Evolutionary conservation across 1,140 invertebrate genomes (phyloP).

Genomic region (Scaptomyza montana): DNA sequence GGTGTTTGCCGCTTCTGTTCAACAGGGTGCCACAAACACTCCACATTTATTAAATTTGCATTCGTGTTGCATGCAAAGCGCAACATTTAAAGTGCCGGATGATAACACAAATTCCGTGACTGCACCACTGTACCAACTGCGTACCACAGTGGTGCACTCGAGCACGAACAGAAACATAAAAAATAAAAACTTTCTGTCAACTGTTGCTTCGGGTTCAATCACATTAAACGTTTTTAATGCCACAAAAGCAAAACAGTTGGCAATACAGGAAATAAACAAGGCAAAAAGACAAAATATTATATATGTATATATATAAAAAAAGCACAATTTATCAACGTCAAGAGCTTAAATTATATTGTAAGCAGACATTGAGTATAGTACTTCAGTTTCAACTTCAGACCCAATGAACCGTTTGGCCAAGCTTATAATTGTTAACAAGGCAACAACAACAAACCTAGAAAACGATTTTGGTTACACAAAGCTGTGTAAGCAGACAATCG

Average conservation of each 20-base stretch:
- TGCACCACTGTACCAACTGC: slow-evolving; percentile 9
- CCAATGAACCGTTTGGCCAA: slow-evolving; percentile 42
- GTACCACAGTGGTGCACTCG: slow-evolving; percentile 39
- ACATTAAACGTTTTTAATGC: slow-evolving; percentile 55
- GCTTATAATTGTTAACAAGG: slow-evolving; percentile 55
- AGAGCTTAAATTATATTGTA: slow-evolving; percentile 61
- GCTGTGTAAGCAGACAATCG: not conserved
- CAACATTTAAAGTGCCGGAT: too few species aligned
- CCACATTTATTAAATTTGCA: not conserved
- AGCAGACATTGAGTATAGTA: slow-evolving; percentile 43
- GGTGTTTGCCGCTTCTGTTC: slow-evolving; percentile 6
- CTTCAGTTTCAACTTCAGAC: slow-evolving; percentile 9
- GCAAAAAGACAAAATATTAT: not conserved
- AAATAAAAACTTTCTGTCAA: slow-evolving; percentile 7
- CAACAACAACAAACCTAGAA: slow-evolving; percentile 9
- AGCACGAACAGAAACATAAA: slow-evolving; percentile 32
- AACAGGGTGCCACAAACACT: slow-evolving; percentile 31
- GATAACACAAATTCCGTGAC: too few species aligned
- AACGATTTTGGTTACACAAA: slow-evolving; percentile 47
- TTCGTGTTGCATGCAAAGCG: too few species aligned
- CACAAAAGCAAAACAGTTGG: slow-evolving; percentile 48
- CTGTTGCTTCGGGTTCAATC: slow-evolving; percentile 13
- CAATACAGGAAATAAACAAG: slow-evolving; percentile 56
- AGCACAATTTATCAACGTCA: slow-evolving; percentile 69
- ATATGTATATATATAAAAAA: not conserved